These are phyloP conservation scores for Phyllostomus discolor DNA, from an alignment of 2,113 vertebrate genomes.

Conservation along the genomic window DNA sequence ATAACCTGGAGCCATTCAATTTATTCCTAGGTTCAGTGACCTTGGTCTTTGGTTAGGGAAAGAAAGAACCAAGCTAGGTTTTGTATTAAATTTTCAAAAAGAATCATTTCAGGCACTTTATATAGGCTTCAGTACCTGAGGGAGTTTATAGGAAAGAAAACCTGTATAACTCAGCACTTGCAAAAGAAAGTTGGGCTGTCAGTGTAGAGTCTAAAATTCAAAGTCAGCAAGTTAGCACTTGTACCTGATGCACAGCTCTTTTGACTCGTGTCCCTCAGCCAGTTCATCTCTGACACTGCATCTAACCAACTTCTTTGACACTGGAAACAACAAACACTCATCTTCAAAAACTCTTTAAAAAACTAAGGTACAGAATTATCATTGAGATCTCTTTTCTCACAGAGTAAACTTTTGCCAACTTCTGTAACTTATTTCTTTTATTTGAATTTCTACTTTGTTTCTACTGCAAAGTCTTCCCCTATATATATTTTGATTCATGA, in stretches of 20 bases:
- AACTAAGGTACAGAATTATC: neutral
- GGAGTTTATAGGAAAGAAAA: neutral
- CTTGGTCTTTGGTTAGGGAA: neutral
- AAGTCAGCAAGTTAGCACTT: neutral
- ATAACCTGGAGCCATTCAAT: neutral
- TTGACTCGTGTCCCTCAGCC: neutral
- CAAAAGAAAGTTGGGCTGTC: neutral
- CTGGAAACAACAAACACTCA: neutral
- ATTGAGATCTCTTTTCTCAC: neutral
- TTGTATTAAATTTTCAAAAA: slow-evolving; percentile 40
- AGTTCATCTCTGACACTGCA: neutral
- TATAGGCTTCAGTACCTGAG: neutral
- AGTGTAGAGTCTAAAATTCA: neutral
- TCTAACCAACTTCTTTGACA: neutral
- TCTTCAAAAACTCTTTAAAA: neutral
- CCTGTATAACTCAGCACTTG: neutral
- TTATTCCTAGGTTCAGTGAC: slow-evolving; percentile 40
- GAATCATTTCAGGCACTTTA: slow-evolving; percentile 10
- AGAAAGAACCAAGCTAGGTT: neutral
- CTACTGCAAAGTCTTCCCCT: neutral
- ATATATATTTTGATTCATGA: neutral
- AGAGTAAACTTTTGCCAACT: neutral
- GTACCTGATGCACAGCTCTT: neutral
- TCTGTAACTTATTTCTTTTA: neutral
- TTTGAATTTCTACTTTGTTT: slow-evolving; percentile 3